A percentile compares a stretch with the other conserved stretches of the same genome.
These are phyloP conservation scores for Amiota minor DNA, from an alignment of 2,888 invertebrate genomes.

Conservation along the genomic window DNA sequence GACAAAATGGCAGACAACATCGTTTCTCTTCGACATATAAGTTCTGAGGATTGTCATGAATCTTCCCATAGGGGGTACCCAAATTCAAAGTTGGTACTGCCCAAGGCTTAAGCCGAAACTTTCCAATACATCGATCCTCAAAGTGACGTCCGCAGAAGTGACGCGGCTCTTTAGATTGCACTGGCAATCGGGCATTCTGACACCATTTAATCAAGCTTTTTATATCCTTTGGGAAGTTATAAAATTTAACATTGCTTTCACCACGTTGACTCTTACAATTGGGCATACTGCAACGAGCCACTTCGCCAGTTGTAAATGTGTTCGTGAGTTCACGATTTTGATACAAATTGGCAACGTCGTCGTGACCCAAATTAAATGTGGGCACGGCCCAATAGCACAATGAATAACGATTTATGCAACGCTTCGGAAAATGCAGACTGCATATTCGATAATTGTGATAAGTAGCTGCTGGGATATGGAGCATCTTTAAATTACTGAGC, in stretches of 20 bases:
- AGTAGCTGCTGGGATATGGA: conserved; percentile 57
- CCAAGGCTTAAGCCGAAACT: conserved; percentile 68
- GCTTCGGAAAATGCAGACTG: conserved; percentile 69
- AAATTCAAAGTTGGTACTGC: conserved; percentile 67
- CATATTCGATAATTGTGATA: conserved; percentile 64
- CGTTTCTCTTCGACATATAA: conserved; percentile 68
- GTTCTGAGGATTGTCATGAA: conserved; percentile 68
- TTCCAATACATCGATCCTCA: conserved; percentile 69
- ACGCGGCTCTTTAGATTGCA: conserved; percentile 66
- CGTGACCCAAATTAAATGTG: conserved; percentile 68
- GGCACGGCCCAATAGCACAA: conserved; percentile 70
- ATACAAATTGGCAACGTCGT: conserved; percentile 69
- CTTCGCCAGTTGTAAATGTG: conserved; percentile 65
- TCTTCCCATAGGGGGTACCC: conserved; percentile 66
- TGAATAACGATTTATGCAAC: conserved; percentile 68
- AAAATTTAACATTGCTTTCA: conserved; percentile 68
- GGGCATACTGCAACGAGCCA: conserved; percentile 70
- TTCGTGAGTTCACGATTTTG: conserved; percentile 69
- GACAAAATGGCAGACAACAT: conserved; percentile 66
- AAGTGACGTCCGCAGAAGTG: conserved; percentile 69
- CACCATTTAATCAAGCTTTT: conserved; percentile 69
- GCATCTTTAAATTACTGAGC: conserved; percentile 69
- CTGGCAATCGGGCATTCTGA: conserved; percentile 66
- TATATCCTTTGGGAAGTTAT: conserved; percentile 67
- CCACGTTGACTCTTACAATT: conserved; percentile 66